These are phyloP conservation scores for Eulemur rufifrons DNA, from an alignment of 2,113 vertebrate species.

Conservation along the genomic window DNA sequence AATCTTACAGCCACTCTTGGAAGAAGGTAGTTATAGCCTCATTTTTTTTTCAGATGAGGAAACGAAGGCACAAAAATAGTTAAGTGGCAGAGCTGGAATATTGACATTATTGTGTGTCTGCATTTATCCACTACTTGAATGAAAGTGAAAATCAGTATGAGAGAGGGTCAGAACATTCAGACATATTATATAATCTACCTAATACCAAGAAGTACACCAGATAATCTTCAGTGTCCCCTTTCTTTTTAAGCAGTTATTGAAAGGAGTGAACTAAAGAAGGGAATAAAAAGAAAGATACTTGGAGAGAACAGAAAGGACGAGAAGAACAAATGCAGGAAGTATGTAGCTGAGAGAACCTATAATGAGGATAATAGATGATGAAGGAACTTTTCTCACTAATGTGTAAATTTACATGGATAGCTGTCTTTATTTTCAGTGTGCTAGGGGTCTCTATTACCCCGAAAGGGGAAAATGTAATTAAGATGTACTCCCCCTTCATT, in stretches of 20 bases:
- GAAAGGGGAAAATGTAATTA: constrained; percentile 43
- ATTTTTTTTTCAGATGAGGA: background rate
- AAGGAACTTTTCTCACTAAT: background rate
- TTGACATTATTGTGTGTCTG: background rate
- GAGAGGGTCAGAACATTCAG: background rate
- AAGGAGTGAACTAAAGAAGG: background rate
- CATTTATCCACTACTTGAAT: background rate
- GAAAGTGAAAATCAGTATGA: background rate
- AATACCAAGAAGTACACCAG: background rate
- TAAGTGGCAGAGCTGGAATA: background rate
- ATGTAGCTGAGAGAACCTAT: background rate
- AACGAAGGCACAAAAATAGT: background rate
- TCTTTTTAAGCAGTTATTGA: background rate
- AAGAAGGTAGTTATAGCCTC: background rate
- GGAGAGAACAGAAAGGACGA: background rate
- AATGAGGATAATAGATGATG: background rate
- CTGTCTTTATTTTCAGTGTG: background rate
- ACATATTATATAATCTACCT: background rate
- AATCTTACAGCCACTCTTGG: background rate
- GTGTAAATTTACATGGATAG: background rate
- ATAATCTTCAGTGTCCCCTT: background rate
- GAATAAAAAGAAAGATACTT: background rate
- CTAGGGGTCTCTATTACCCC: background rate
- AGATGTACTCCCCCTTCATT: background rate
- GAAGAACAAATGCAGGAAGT: background rate